phyloP scores from a whole-genome alignment of 2,888 invertebrate genomes.

The Gymnosoma rotundatum region DNA sequence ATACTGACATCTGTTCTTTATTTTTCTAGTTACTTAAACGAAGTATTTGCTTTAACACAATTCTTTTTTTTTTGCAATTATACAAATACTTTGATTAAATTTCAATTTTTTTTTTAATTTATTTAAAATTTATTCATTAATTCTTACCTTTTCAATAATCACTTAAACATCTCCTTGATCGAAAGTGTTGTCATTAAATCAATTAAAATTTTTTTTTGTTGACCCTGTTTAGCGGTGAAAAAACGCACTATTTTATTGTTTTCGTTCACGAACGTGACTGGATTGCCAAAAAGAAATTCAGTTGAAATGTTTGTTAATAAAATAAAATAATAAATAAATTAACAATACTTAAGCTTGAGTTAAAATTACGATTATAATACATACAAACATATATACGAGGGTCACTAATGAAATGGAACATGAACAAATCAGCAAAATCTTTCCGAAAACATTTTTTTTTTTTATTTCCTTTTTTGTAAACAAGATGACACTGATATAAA shows the following conservation, averaged over 20 bases:
- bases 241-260: constrained; percentile 40
- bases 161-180: constrained; percentile 55
- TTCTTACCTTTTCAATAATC: constrained; percentile 26
- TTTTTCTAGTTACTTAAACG: no score
- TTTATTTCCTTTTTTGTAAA: no score
- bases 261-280: constrained; percentile 48
- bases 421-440: not conserved
- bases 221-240: constrained; percentile 59
- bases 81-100: not conserved
- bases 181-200: constrained; percentile 25
- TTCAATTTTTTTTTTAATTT: not conserved
- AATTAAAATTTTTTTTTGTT: constrained; percentile 43
- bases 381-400: not conserved
- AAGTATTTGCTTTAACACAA: no score
- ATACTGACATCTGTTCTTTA: no score
- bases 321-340: constrained; percentile 45
- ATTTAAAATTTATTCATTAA: constrained; percentile 7
- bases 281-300: constrained; percentile 46
- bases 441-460: not conserved
- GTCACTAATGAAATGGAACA: not conserved
- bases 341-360: not conserved
- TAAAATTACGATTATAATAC: not conserved
- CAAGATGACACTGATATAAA: not conserved
- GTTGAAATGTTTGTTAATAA: constrained; percentile 38
- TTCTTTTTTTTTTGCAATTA: not conserved